Evolutionary conservation across 2,113 vertebrate species (phyloP), one percentile per base, ranked within the genome.

Genomic region (Polypterus bichir): DNA sequence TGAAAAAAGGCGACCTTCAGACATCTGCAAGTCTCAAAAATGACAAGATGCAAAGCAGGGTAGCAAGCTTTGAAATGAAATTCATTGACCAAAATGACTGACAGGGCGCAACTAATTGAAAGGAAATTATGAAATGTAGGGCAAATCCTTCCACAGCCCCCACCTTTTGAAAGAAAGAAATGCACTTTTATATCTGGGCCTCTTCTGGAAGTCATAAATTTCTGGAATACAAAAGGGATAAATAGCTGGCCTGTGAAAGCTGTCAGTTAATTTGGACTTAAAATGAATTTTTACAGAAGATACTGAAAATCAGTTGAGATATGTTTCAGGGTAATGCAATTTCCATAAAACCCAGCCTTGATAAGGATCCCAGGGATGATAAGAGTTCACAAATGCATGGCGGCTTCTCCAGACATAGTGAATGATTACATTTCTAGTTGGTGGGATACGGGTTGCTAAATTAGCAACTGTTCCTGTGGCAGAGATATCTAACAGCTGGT

Each of bases 351-450:
- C 46, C n/a, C 5, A 45, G 56, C 44, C 7, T 44, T 8, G 11
- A 45, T 44, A 58, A 58, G 44, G 56, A 58, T 58, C 56, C 7
- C 56, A 27, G 56, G 8, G 7, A 58, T 11, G 44, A 58, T 58
- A 27, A 45, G 27, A 58, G 27, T 58, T 58, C 56, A 58, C 46
- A 45, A 58, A 58, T 58, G 27, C 27, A 58, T 58, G 51, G 10
- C 27, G 27, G 27, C 51, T 52, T 52, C 10, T 52, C 10, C 51
- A 52, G 51, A 7, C 7, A 52, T 7, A 52, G 7, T 10, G 10
- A 52, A 58, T 58, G 27, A 58, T 58, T 58, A 45, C 7, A 52
- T 58, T 58, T 56, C 44, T 44, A 58, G 8, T 58, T 45, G 8
- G 9, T 27, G 27, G 27, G 27, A 27, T 44, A 45, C 9, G 44